Evolutionary conservation across 2,113 vertebrate species (phyloP).

Genomic region (Pangasianodon hypophthalmus): DNA sequence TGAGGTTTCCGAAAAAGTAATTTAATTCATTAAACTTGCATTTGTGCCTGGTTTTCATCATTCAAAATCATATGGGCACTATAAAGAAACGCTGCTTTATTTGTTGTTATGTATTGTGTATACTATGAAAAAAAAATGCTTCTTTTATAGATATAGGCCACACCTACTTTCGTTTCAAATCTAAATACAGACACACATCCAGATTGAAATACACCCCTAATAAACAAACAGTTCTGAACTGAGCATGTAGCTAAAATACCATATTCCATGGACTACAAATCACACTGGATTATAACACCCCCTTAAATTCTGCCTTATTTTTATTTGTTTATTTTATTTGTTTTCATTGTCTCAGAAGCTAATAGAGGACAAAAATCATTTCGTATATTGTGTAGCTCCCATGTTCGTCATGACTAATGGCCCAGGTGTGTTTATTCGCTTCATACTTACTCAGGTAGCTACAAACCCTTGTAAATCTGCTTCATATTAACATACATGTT

Average conservation of each 20-base stretch:
- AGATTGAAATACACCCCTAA: background rate
- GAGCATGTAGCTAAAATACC: too few species aligned
- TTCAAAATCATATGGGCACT: background rate
- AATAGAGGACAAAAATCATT: background rate
- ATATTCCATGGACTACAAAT: background rate
- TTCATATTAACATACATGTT: background rate
- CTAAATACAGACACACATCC: background rate
- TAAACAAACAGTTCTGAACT: background rate
- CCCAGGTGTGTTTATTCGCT: constrained; percentile 5
- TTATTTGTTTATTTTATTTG: background rate
- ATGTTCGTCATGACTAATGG: background rate
- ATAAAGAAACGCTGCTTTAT: background rate
- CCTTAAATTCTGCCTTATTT: background rate
- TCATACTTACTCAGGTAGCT: background rate
- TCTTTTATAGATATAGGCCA: background rate
- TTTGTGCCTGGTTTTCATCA: background rate
- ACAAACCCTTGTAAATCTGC: background rate
- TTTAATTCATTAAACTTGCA: too few species aligned
- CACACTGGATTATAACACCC: background rate
- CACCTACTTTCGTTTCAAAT: background rate
- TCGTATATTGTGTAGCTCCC: background rate
- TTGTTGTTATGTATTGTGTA: background rate
- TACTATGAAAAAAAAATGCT: background rate
- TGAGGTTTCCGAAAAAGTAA: background rate
- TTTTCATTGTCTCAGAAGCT: background rate